Conservation (phyloP, 2,888 invertebrate genomes). For the Mimachlamys varia region DNA sequence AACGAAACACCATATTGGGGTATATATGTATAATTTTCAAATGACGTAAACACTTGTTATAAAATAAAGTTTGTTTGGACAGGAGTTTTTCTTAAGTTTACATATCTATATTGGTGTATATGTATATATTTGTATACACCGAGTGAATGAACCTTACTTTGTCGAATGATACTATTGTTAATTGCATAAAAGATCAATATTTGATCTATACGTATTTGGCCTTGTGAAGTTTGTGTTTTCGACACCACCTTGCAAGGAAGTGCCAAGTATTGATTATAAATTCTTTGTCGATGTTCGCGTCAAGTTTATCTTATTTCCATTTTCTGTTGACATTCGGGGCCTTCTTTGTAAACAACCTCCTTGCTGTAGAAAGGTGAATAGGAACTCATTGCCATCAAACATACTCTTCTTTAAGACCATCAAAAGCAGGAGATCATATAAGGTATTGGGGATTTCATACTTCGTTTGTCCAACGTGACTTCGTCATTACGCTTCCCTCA, state of each 20-base stretch:
- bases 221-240: neutral
- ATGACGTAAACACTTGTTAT: neutral
- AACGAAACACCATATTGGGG: neutral
- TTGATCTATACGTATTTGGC: neutral
- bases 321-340: neutral
- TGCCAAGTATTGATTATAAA: neutral
- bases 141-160: neutral
- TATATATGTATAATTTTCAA: neutral
- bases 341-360: neutral
- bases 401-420: neutral
- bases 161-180: neutral
- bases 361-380: neutral
- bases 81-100: neutral
- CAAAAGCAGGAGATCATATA: neutral
- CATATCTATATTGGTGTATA: neutral
- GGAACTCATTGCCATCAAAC: neutral
- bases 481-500: neutral
- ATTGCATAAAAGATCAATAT: neutral
- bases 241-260: neutral
- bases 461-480: neutral
- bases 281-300: neutral
- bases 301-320: neutral
- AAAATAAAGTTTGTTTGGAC: neutral
- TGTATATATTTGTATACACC: constrained; percentile 16
- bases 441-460: neutral